phyloP scores from a whole-genome alignment of 2,113 vertebrate genomes.

The Scomber colias region DNA sequence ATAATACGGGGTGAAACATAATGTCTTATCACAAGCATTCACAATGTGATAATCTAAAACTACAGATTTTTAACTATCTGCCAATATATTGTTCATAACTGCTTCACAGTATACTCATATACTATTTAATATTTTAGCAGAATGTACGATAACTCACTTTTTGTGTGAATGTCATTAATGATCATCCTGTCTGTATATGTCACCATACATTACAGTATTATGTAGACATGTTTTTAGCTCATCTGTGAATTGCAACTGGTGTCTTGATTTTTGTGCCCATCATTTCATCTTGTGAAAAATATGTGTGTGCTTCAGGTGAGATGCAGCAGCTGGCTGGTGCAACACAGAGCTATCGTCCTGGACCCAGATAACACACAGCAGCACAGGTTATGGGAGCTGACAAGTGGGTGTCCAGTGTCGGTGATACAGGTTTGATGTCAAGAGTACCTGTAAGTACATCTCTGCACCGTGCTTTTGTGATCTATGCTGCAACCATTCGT shows the following conservation, averaged over 20 bases:
- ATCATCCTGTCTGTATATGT: not conserved
- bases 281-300: conserved; percentile 26
- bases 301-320: conserved; percentile 19
- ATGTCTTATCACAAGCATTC: not conserved
- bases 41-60: not conserved
- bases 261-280: conserved; percentile 25
- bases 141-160: not conserved
- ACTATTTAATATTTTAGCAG: not conserved
- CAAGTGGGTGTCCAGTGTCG: conserved; percentile 9
- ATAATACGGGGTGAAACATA: not conserved
- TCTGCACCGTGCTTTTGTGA: conserved; percentile 22
- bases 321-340: conserved; percentile 1
- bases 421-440: conserved; percentile 26
- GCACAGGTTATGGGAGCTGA: not conserved
- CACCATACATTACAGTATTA: not conserved
- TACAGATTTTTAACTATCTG: not conserved
- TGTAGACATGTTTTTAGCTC: not conserved
- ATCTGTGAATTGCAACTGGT: conserved; percentile 16
- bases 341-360: not conserved
- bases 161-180: not conserved
- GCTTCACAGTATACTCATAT: not conserved
- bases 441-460: conserved; percentile 39
- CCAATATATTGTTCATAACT: not conserved
- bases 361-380: not conserved
- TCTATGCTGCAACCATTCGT: not conserved